A percentile compares a stretch with the other conserved stretches of the same genome.
phyloP scores from a whole-genome alignment of 2,888 invertebrate genomes.

The Gari tellinella region DNA sequence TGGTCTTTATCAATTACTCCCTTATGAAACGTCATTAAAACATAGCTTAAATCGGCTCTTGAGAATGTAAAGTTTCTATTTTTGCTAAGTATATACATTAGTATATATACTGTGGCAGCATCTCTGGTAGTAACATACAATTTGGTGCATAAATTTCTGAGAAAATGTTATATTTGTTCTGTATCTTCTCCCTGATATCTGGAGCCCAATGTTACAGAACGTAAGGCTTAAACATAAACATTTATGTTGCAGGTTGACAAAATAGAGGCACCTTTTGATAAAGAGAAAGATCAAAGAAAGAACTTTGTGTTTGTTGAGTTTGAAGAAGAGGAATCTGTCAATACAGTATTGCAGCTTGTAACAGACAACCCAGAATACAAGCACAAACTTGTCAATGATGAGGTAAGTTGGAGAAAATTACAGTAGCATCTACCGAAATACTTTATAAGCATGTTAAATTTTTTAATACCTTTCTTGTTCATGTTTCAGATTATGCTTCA shows the following conservation, averaged over 20 bases:
- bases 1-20: no score
- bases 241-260: constrained; percentile 92
- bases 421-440: neutral
- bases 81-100: no score
- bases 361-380: constrained; percentile 50
- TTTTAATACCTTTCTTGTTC: constrained; percentile 5
- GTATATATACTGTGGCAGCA: no score
- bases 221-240: neutral
- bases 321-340: constrained; percentile 97
- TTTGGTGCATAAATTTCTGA: no score
- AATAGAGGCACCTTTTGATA: constrained; percentile 98
- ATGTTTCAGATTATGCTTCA: constrained; percentile 33
- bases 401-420: constrained; percentile 88
- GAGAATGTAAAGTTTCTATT: no score
- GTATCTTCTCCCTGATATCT: no score
- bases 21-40: no score
- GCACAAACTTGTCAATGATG: constrained; percentile 90
- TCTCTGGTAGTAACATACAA: no score
- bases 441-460: constrained; percentile 14
- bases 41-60: no score
- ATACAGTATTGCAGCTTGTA: constrained; percentile 86
- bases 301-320: constrained; percentile 99
- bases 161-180: no score
- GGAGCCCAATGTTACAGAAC: no score
- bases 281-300: constrained; percentile 97